Evolutionary conservation across 2,888 invertebrate genomes (phyloP), one percentile per base, ranked within the genome.

Genomic region (Drosophila histrio): DNA sequence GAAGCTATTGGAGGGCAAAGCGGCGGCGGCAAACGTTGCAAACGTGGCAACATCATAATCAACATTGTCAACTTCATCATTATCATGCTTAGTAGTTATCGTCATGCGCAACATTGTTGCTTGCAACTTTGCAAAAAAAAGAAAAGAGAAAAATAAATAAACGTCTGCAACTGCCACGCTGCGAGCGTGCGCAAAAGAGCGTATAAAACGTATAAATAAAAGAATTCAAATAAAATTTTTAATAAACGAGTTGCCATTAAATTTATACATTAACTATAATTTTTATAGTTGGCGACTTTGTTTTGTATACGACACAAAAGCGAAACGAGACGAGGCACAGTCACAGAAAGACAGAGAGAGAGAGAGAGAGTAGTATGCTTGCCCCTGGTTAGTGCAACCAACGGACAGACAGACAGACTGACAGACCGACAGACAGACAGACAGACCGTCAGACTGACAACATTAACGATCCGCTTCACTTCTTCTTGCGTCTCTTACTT

Each of bases 221-320:
- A 84, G 87, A 86, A 89, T 90, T 89, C 89, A 89, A 90, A 91
- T 91, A 90, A 91, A 91, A 91, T 86, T 89, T 91, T 90, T 90
- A 91, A 91, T 91, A 91, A 91, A 91, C 91, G 91, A 90, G 90
- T 90, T 86, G 87, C 90, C 91, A 90, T 91, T 91, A 91, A 91
- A 89, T 90, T 90, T 90, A 90, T 91, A 91, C 91, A 91, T 91
- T 91, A 91, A 91, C 89, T 90, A 90, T 90, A 91, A 90, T 89
- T 89, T 88, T 89, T 87, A 81, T 89, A 88, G 89, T 88, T 77
- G 79, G 78, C 81, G 84, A 84, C 87, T 87, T 86, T 74, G 83
- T 84, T 77, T 82, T 85, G 76, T 79, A 76, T 84, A 82, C 71
- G 69, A 73, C 56, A 65, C 41, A 36, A 44, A 60, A 49, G 50